A percentile compares a stretch with the other conserved stretches of the same genome.
These are phyloP conservation scores for Tokudaia tokunoshimensis DNA, from an alignment of 2,797 vertebrate species.

Conservation along the genomic window DNA sequence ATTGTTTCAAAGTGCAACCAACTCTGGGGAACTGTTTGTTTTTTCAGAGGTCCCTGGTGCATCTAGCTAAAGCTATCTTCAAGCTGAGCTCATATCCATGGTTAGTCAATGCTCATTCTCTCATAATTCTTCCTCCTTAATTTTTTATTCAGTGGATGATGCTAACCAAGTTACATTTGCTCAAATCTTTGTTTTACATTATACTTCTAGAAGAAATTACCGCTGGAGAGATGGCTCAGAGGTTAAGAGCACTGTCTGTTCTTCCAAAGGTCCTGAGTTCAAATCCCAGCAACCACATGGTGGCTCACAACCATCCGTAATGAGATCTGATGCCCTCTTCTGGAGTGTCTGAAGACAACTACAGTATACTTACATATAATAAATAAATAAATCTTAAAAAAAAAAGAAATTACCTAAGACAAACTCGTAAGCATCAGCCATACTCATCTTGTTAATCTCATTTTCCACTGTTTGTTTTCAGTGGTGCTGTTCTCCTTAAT, in stretches of 20 bases:
- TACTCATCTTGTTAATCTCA: not conserved
- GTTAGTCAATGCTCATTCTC: not conserved
- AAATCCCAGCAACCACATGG: too few species aligned
- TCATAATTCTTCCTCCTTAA: not conserved
- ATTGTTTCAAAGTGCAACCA: not conserved
- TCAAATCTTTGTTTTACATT: not conserved
- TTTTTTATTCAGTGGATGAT: not conserved
- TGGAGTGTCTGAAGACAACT: too few species aligned
- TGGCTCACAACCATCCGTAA: too few species aligned
- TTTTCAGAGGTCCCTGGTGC: not conserved
- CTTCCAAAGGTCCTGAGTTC: too few species aligned
- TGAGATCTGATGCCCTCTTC: too few species aligned
- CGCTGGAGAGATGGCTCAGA: too few species aligned
- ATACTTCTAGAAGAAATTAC: not conserved
- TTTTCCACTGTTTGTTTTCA: not conserved
- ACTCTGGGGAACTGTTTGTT: not conserved
- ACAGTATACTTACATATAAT: too few species aligned
- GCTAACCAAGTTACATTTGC: not conserved
- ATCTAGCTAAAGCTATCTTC: not conserved
- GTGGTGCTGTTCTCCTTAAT: not conserved
- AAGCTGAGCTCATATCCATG: not conserved
- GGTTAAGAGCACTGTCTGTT: too few species aligned
- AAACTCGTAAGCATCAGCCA: not conserved
- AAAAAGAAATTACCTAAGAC: not conserved
- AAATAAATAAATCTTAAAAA: too few species aligned